phyloP scores from a whole-genome alignment of 1,140 invertebrate species.

The Drosophila mauritiana region DNA sequence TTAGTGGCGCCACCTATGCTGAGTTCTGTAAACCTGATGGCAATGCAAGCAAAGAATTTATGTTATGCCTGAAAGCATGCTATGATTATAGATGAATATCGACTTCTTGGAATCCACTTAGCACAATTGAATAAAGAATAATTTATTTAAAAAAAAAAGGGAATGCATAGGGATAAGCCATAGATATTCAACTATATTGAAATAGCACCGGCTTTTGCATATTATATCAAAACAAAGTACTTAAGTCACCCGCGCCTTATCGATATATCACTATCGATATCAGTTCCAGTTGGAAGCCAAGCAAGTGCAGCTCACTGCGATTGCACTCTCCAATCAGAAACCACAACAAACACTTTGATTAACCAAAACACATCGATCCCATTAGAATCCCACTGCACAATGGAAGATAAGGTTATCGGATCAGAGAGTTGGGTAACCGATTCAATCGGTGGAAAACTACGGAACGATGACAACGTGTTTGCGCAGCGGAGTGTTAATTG shows the following conservation, averaged over 20 bases:
- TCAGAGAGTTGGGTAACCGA: slow-evolving; percentile 10
- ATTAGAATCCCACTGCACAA: slow-evolving; percentile 6
- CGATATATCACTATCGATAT: slow-evolving; percentile 12
- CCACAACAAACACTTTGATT: slow-evolving; percentile 28
- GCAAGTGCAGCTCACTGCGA: background rate
- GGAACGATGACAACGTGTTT: slow-evolving; percentile 28
- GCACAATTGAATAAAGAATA: background rate
- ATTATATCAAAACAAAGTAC: too few species aligned
- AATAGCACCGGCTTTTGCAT: too few species aligned
- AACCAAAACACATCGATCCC: background rate
- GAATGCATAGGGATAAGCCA: background rate
- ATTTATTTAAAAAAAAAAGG: too few species aligned
- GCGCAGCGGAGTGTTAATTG: slow-evolving; percentile 13
- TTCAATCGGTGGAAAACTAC: slow-evolving; percentile 35
- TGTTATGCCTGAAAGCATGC: background rate
- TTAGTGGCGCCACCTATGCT: background rate
- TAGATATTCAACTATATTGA: background rate
- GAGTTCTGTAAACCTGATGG: background rate
- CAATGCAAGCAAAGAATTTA: background rate
- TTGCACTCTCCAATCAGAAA: slow-evolving; percentile 19
- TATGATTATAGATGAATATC: background rate
- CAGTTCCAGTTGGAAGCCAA: slow-evolving; percentile 6
- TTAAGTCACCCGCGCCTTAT: background rate
- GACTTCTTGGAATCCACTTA: too few species aligned
- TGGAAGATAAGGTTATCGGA: slow-evolving; percentile 35